Evolutionary conservation across 2,113 vertebrate species (phyloP).

Genomic region (Oreochromis aureus): DNA sequence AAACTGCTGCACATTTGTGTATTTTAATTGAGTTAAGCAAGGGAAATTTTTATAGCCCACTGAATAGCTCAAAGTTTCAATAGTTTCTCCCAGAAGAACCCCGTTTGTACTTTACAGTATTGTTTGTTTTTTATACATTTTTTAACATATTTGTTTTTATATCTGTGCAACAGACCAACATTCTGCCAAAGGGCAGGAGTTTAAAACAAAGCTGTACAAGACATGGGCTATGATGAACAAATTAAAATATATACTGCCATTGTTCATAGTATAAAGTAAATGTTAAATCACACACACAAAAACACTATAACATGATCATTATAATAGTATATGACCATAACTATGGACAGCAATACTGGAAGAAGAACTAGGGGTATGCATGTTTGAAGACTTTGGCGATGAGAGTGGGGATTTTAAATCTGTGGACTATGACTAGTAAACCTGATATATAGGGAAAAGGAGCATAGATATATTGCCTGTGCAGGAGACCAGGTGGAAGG

Average conservation of each 20-base stretch:
- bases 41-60: not conserved
- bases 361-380: not conserved
- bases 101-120: not conserved
- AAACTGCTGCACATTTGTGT: not conserved
- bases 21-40: not conserved
- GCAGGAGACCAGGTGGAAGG: not conserved
- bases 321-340: not conserved
- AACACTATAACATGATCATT: not conserved
- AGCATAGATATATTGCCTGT: not conserved
- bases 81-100: not conserved
- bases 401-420: not conserved
- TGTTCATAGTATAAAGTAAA: not conserved
- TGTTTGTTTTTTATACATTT: not conserved
- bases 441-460: not conserved
- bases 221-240: not conserved
- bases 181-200: not conserved
- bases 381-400: not conserved
- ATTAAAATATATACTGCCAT: not conserved
- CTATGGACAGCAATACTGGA: not conserved
- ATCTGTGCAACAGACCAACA: not conserved
- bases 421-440: not conserved
- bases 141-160: fast-evolving
- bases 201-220: not conserved
- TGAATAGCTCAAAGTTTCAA: not conserved
- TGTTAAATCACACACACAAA: not conserved